Evolutionary conservation across 2,797 vertebrate species (phyloP).

Genomic region (Gila robusta): DNA sequence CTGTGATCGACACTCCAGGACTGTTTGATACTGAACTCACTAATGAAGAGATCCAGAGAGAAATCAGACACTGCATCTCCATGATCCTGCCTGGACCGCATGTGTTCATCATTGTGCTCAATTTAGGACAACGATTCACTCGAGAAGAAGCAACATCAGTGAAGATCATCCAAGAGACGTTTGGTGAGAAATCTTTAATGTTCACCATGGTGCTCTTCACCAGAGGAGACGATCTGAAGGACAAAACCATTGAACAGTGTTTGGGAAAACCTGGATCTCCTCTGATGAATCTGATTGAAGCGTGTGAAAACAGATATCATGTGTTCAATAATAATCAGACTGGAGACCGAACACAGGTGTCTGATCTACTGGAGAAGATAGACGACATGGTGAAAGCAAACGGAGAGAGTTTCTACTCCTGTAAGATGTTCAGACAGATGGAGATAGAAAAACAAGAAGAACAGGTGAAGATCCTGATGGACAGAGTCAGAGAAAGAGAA

Average conservation of each 20-base stretch:
- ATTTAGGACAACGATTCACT: slow-evolving; percentile 14
- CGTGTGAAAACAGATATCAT: background rate
- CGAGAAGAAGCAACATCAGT: background rate
- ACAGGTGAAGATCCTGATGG: background rate
- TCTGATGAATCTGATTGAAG: background rate
- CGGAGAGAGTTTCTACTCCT: background rate
- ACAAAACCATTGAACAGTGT: background rate
- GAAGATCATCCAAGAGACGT: background rate
- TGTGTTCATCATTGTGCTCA: background rate
- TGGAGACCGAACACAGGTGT: background rate
- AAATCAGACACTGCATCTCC: background rate
- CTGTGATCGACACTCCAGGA: slow-evolving; percentile 13
- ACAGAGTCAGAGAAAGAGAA: background rate
- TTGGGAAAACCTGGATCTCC: background rate
- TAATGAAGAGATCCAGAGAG: background rate
- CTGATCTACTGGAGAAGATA: background rate
- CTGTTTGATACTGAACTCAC: background rate
- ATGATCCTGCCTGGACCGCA: slow-evolving; percentile 9
- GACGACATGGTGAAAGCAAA: background rate
- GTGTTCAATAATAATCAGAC: slow-evolving; percentile 2
- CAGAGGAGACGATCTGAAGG: background rate
- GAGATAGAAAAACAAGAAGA: background rate
- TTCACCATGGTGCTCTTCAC: slow-evolving; percentile 7
- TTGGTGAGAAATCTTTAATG: background rate
- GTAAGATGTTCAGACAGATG: background rate